These are phyloP conservation scores for Amorpha juglandis DNA, from an alignment of 2,888 invertebrate genomes.

Conservation along the genomic window DNA sequence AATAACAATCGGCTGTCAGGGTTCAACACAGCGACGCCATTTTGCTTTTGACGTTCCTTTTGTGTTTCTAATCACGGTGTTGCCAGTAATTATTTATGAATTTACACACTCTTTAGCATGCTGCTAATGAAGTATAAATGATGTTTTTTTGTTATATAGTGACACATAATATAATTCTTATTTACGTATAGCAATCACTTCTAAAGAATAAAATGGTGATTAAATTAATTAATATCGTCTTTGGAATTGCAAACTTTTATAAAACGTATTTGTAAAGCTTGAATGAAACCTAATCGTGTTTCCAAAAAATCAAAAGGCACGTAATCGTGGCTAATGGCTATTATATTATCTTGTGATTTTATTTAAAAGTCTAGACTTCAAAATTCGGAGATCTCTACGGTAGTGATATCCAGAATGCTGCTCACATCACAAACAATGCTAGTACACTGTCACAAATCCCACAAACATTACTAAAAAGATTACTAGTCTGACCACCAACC, in stretches of 20 bases:
- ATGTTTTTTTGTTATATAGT: neutral
- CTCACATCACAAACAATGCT: neutral
- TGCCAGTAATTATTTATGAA: constrained; percentile 18
- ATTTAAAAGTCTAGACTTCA: neutral
- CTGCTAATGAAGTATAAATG: neutral
- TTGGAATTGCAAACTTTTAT: too few relatives aligned
- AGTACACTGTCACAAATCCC: too few relatives aligned
- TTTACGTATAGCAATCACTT: neutral
- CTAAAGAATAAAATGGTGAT: too few relatives aligned
- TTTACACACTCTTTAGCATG: constrained; percentile 8
- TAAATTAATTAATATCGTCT: too few relatives aligned
- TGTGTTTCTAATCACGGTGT: neutral
- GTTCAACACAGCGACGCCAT: neutral
- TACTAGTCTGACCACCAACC: constrained; percentile 1
- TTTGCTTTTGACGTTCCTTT: constrained; percentile 10
- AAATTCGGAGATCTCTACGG: neutral
- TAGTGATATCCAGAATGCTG: neutral
- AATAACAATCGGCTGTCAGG: constrained; percentile 19
- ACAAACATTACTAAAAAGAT: neutral
- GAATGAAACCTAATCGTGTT: too few relatives aligned
- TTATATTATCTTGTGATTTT: neutral
- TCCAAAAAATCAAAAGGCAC: too few relatives aligned
- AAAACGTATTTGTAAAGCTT: too few relatives aligned
- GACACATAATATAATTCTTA: neutral
- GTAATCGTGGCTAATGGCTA: too few relatives aligned